Evolutionary conservation across 2,113 vertebrate genomes (phyloP).

Genomic region (Centropristis striata): DNA sequence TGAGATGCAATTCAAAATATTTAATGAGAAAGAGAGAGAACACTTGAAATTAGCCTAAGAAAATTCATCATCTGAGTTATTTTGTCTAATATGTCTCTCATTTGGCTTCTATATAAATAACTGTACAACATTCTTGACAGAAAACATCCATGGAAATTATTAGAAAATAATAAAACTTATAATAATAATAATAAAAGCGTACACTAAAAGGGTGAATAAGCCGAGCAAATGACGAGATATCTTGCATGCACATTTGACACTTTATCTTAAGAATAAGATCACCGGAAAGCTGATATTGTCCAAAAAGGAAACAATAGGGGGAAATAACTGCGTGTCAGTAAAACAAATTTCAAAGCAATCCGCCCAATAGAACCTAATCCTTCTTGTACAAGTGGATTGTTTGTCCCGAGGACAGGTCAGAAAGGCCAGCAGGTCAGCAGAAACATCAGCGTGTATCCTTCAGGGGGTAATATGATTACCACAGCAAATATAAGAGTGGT

Average conservation of each 20-base stretch:
- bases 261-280: background rate
- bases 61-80: no score
- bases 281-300: background rate
- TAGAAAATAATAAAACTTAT: background rate
- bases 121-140: background rate
- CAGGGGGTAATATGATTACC: constrained; percentile 1
- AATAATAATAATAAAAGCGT: background rate
- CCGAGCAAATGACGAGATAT: background rate
- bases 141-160: background rate
- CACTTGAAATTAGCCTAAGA: no score
- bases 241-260: background rate
- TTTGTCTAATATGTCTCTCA: no score
- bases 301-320: background rate
- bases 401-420: constrained; percentile 8
- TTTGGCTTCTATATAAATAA: no score
- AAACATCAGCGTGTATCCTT: background rate
- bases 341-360: background rate
- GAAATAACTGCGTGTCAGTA: background rate
- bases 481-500: background rate
- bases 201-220: background rate
- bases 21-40: no score
- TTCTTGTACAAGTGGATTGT: background rate
- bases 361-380: background rate
- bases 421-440: background rate
- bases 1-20: no score